Base-by-base conservation (phyloP, 2,888 invertebrate species). In the Hirtodrosophila confusa region DNA sequence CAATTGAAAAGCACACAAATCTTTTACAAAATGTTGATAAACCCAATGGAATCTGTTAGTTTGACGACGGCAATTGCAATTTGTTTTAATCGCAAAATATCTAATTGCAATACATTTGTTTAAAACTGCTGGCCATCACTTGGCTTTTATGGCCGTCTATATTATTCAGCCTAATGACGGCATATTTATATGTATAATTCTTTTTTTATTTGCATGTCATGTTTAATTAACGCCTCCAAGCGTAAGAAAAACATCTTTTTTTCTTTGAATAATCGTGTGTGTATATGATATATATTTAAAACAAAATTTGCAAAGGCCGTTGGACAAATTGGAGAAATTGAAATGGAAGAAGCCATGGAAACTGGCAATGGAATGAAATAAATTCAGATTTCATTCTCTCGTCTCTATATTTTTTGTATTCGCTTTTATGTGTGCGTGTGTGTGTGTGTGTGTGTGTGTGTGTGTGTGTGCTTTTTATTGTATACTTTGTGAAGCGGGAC, bases 161-260 rank as follows among this genome's bases (percentile, higher is more conserved):
- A 50, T 49, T 36, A 62, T 55, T 60, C 35, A 24, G 36, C 39
- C 58, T 68, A 74, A 80, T 65, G 70, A 66, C 74, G 68, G 54
- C 69, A 80, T 72, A 62, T 75, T 75, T 75, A 75, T 82, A 82
- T 78, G 82, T 69, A 83, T 77, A 69, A 78, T 60, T 79, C 78
- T 65, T 69, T 86, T 83, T 80, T 65, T 71, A 83, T 83, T 83
- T 83, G 86, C 83, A 80, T 83, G 78, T 83, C 83, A 86, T 86
- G 86, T 84, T 85, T 82, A 85, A 85, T 85, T 78, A 85, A 87
- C 85, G 83, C 79, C 84, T 75, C 69, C 84, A 68, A 65, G 53
- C 71, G 49, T 56, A 66, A 51, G 56, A 23, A 43, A 55, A 45
- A 40, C 53, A 49, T 45, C 51, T 39, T 45, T 50, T 49, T 54